Evolutionary conservation across 2,113 vertebrate species (phyloP).

Genomic region (Ailurus styani): DNA sequence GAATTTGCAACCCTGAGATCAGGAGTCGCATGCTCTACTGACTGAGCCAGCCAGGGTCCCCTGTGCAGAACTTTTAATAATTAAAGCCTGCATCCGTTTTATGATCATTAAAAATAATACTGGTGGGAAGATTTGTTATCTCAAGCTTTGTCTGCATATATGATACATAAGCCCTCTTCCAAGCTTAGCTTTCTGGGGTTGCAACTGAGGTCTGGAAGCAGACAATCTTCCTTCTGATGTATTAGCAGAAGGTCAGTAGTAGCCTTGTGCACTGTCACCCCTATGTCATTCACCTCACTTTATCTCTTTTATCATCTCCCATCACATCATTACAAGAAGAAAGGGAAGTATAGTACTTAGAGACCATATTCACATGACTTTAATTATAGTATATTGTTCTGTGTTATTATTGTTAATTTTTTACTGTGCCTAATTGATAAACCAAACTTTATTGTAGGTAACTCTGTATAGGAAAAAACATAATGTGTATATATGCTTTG

Average conservation of each 20-base stretch:
- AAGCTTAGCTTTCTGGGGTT: too few species aligned
- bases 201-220: too few species aligned
- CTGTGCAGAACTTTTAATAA: background rate
- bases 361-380: background rate
- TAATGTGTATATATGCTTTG: background rate
- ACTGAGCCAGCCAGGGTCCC: too few species aligned
- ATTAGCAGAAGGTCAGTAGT: too few species aligned
- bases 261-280: background rate
- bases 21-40: too few species aligned
- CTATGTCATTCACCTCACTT: background rate
- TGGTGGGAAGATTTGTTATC: background rate
- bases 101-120: background rate
- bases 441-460: background rate
- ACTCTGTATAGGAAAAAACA: background rate
- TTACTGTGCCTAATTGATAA: background rate
- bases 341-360: background rate
- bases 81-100: background rate
- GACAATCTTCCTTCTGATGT: too few species aligned
- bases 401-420: background rate
- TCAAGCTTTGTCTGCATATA: background rate
- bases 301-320: background rate
- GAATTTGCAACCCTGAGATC: too few species aligned
- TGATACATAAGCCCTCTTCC: too few species aligned
- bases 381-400: background rate
- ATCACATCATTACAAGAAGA: background rate